Evolutionary conservation across 1,140 invertebrate species (phyloP), one percentile per base, ranked within the genome.

Genomic region (Drosophila serrata): DNA sequence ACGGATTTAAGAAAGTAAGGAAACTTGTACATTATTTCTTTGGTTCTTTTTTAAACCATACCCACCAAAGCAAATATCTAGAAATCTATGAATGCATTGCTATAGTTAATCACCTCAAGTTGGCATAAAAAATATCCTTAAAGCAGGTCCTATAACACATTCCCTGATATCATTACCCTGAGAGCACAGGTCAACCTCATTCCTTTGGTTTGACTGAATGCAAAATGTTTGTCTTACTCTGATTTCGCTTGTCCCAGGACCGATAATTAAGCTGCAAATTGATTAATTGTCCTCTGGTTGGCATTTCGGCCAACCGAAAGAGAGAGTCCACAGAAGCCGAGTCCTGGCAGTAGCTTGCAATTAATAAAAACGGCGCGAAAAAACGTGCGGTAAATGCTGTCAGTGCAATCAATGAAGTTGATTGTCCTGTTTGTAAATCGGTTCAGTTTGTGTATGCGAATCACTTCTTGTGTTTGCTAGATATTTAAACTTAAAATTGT

Each of bases 281-380:
- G 82, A 85, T 86, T 64, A 86, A 85, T 78, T 70, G 68, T 76
- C 59, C 51, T 59, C 33, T 58, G 62, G 48, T 43, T 56, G 78
- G 43, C 70, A 57, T 61, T 67, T 67, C 33, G 62, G 24, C 15
- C 15, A 19, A 24, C 33, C 31, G 4, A 29, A 1, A 22, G 67
- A 33, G 2, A 22, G 67, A 33, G 39, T 56, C 51, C 39, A 40
- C 49, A 15, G 37, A 58, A 33, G 57, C 56, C 48, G 51, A 49
- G 31, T 12, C 33, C 40, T 17, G 67, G 17, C 42, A 37, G 42
- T 29, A 31, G 33, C 31, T 37, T 53, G 61, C 60, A 81, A 81
- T 81, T 81, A 81, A 81, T 77, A 49, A 49, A 49, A 69, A 55
- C 24, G 65, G 56, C 48, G 39, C 17, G 40, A 40, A 55, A 59